A percentile compares a stretch with the other conserved stretches of the same genome.
Evolutionary conservation across 2,888 invertebrate genomes (phyloP).

Genomic region (Cabera pusaria): DNA sequence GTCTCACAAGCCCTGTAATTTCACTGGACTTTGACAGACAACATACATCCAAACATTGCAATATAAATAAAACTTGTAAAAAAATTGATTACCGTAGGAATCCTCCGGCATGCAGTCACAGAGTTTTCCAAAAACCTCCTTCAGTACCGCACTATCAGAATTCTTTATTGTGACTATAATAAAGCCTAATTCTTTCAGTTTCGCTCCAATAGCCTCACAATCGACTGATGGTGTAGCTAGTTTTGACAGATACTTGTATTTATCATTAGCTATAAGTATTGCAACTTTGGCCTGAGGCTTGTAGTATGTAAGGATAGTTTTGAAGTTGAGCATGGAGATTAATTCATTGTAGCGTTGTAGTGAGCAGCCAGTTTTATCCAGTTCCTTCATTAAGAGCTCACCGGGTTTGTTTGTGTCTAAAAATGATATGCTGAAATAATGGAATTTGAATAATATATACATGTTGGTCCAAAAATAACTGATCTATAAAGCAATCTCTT

Average conservation of each 20-base stretch:
- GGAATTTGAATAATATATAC: too few species aligned
- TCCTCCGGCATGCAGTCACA: constrained; percentile 58
- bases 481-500: too few species aligned
- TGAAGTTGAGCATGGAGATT: constrained; percentile 41
- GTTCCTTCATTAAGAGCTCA: constrained; percentile 56
- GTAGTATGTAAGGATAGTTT: constrained; percentile 56
- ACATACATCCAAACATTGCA: constrained; percentile 83
- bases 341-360: constrained; percentile 48
- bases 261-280: constrained; percentile 70
- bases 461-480: too few species aligned
- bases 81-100: constrained; percentile 68
- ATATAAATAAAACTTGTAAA: constrained; percentile 78
- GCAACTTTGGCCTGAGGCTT: constrained; percentile 68
- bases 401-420: constrained; percentile 55
- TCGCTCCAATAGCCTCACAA: constrained; percentile 60
- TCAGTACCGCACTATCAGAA: constrained; percentile 48
- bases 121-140: constrained; percentile 45
- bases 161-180: constrained; percentile 61
- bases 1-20: too few species aligned
- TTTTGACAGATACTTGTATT: constrained; percentile 62
- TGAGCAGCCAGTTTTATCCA: constrained; percentile 59
- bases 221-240: constrained; percentile 69
- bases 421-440: constrained; percentile 50
- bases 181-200: constrained; percentile 64
- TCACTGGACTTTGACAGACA: too few species aligned